These are phyloP conservation scores for Mesorhabditis belari DNA, from an alignment of 2,888 invertebrate genomes.

Conservation along the genomic window DNA sequence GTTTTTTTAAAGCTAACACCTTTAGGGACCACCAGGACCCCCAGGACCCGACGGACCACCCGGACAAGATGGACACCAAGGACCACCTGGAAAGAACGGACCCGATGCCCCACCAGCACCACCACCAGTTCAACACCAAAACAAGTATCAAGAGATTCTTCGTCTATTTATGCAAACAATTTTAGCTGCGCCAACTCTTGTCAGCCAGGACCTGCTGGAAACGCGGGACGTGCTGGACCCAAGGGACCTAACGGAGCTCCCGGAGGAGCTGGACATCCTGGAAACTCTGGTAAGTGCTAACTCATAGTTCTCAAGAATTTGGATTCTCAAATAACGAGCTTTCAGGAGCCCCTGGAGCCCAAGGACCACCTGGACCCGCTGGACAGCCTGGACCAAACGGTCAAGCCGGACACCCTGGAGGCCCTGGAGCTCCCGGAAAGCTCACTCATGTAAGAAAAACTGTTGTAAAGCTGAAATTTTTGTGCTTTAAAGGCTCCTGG, in stretches of 20 bases:
- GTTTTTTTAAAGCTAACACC: no score
- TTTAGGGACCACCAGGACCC: not conserved
- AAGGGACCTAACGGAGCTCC: conserved; percentile 14
- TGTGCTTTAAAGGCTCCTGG: not conserved
- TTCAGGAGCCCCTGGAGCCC: not conserved
- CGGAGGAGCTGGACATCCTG: conserved; percentile 12
- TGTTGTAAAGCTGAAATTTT: no score
- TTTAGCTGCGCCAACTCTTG: conserved; percentile 3
- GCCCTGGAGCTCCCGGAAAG: not conserved
- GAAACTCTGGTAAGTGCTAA: no score
- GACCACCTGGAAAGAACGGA: not conserved
- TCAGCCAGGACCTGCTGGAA: conserved; percentile 13
- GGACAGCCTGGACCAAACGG: not conserved
- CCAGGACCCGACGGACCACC: conserved; percentile 15
- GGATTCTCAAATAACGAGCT: no score
- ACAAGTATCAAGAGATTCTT: no score
- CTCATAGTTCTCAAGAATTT: no score
- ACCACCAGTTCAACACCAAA: not conserved
- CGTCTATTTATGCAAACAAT: no score
- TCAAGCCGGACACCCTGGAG: not conserved
- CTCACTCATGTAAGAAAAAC: not conserved
- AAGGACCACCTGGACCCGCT: not conserved
- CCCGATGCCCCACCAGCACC: not conserved
- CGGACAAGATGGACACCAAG: conserved; percentile 12
- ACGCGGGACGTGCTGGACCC: conserved; percentile 18